Evolutionary conservation across 64 coral and sea anemone species (phyloP), one percentile per base, ranked within the genome.

Genomic region (Montipora capricornis): DNA sequence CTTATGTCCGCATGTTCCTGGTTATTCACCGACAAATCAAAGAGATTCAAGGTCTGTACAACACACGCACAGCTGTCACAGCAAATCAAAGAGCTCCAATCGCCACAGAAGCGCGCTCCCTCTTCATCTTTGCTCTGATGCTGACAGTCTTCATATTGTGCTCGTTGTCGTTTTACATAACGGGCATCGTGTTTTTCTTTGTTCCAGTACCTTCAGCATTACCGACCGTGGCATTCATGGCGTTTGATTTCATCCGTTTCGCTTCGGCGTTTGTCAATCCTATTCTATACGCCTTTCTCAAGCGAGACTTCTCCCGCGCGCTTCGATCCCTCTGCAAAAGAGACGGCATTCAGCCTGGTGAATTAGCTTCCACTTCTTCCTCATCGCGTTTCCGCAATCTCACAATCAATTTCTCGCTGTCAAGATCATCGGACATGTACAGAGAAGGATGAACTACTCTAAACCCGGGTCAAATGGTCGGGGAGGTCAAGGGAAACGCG

Each of bases 271-370:
- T 95, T 51, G 51, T 95, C 19, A 98, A 98, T 73, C 96, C 96
- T 20, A 89, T 98, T 78, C 47, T 98, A 15, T 98, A 98, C 93
- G 94, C 96, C 10, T 98, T 98, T 77, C 90, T 98, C n/a, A 98
- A 98, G 73, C 75, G 93, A 74, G 96, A 98, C 84, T 98, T 98
- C 80, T 95, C 96, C 12, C 84, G 89, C 15, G 93, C 96, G 4
- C 88, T 98, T 0, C 44, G 29, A 29, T 98, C 93, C 1, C 59
- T 98, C 13, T 47, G 91, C 6, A 94, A 55, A 49, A 89, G 93
- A 51, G 93, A 94, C 52, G 90, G 79, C 3, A 19, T 98, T 11
- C 83, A 86, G 26, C 82, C 77, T 2, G 83, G 59, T 4, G 93
- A 98, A 44, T 75, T 90, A 0, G 82, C 89, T 1, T 78, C 95